phyloP scores from a whole-genome alignment of 2,888 invertebrate species.

The Tinea semifulvella region DNA sequence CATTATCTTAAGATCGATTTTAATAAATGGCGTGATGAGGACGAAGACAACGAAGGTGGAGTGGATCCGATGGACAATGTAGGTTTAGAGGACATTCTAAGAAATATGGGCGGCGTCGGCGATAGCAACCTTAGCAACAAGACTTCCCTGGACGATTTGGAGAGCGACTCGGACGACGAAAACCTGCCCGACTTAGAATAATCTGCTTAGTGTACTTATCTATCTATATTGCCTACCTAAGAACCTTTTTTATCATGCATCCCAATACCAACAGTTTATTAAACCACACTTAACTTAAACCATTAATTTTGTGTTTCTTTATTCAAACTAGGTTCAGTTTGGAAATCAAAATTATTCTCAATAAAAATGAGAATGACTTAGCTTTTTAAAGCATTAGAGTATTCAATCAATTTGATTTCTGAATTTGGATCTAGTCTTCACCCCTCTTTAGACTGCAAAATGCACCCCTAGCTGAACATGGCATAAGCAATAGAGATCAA shows the following conservation, averaged over 20 bases:
- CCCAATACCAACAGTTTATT: neutral
- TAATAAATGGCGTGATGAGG: conserved; percentile 97
- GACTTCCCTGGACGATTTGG: conserved; percentile 79
- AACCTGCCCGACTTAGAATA: conserved; percentile 80
- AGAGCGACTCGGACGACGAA: conserved; percentile 83
- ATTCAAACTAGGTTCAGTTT: too few species aligned
- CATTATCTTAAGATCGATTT: conserved; percentile 98
- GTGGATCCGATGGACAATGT: conserved; percentile 32
- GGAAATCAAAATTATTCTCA: too few species aligned
- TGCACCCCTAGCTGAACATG: too few species aligned
- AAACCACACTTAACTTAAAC: neutral
- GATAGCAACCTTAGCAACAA: conserved; percentile 60
- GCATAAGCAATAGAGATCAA: too few species aligned
- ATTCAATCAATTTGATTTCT: too few species aligned
- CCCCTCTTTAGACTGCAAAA: too few species aligned
- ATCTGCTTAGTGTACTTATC: conserved; percentile 22
- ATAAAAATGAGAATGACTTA: too few species aligned
- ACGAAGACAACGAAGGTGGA: conserved; percentile 88
- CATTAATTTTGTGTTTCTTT: conserved; percentile 1
- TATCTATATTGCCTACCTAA: too few species aligned
- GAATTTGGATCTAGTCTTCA: too few species aligned
- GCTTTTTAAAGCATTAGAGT: too few species aligned
- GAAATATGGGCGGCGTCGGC: conserved; percentile 23
- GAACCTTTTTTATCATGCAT: conserved; percentile 4
- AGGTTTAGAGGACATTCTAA: conserved; percentile 77